A percentile compares a stretch with the other conserved stretches of the same genome.
Conservation (phyloP, 2,797 vertebrate species). For the Sebastes trivittatus region DNA sequence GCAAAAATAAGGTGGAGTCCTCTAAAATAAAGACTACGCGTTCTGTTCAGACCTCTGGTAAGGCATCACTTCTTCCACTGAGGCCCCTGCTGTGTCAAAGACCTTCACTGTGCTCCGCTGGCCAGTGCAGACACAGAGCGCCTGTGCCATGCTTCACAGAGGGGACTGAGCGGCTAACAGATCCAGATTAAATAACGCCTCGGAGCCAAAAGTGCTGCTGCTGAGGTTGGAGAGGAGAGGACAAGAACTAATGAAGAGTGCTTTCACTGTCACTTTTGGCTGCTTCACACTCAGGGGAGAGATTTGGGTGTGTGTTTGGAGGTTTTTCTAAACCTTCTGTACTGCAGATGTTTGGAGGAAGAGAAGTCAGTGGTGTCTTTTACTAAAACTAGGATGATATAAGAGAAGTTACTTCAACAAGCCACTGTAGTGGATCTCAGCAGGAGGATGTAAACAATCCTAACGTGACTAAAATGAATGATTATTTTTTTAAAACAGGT, state of each 20-base stretch:
- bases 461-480: not conserved
- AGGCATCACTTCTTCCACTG: conserved; percentile 71
- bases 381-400: not conserved
- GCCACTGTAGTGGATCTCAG: not conserved
- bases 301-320: not conserved
- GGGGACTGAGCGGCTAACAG: conserved; percentile 37
- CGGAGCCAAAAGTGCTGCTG: conserved; percentile 40
- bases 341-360: not conserved
- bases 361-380: not conserved
- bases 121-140: conserved; percentile 53
- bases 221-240: conserved; percentile 13
- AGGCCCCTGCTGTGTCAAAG: conserved; percentile 61
- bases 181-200: conserved; percentile 57
- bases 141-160: conserved; percentile 43
- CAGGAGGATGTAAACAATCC: not conserved
- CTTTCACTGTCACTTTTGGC: conserved; percentile 37
- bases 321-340: not conserved
- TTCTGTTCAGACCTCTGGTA: conserved; percentile 51
- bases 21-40: conserved; percentile 17
- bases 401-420: not conserved
- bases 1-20: conserved; percentile 48
- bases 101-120: conserved; percentile 63
- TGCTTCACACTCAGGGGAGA: not conserved
- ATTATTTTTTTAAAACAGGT: not conserved
- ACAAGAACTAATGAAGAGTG: conserved; percentile 30